Conservation (phyloP, 2,113 vertebrate species). For the Corythornis vintsioides region DNA sequence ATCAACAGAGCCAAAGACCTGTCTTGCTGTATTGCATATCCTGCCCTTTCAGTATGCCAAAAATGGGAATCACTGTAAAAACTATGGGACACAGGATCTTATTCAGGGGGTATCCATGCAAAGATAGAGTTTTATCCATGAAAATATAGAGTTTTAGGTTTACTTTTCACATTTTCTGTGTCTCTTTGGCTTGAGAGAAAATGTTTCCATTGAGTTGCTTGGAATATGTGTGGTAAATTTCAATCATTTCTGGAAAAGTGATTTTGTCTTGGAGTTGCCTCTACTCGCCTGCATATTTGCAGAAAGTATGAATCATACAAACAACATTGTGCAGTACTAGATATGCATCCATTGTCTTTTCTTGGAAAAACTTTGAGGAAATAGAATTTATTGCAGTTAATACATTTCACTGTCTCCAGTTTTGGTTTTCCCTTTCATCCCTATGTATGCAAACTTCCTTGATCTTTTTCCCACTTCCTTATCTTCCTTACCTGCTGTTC, state of each 20-base stretch:
- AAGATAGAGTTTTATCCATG: not conserved
- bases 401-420: not conserved
- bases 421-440: constrained; percentile 1
- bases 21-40: not conserved
- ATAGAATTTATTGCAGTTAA: constrained; percentile 6
- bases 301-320: constrained; percentile 45
- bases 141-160: not conserved
- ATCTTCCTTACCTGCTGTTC: not conserved
- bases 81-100: not conserved
- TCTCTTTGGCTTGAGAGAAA: not conserved
- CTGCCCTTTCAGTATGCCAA: not conserved
- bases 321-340: not conserved
- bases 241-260: constrained; percentile 43
- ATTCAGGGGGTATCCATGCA: not conserved
- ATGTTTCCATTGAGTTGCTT: constrained; percentile 2
- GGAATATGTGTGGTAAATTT: constrained; percentile 26
- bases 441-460: constrained; percentile 4
- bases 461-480: constrained; percentile 2
- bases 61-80: not conserved
- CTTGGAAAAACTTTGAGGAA: constrained; percentile 53
- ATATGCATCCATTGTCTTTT: constrained; percentile 22
- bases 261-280: constrained; percentile 33
- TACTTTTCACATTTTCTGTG: not conserved
- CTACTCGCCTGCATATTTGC: constrained; percentile 54
- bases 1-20: not conserved